Base-by-base conservation (phyloP, 2,888 invertebrate genomes). In the Tetragnatha montana region DNA sequence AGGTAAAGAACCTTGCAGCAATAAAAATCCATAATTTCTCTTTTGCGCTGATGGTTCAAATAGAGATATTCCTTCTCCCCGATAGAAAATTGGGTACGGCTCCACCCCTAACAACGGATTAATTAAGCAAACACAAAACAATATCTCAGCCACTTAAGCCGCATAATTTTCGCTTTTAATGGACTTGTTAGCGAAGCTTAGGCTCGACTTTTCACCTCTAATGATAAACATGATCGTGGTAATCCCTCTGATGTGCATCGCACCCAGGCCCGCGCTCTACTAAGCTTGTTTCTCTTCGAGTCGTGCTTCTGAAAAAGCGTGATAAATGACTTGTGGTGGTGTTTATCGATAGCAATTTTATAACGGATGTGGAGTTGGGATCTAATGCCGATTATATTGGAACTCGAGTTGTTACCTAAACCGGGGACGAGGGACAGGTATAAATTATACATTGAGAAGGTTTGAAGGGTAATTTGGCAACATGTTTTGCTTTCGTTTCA, bases 1-100 rank as follows among this genome's bases (percentile, higher is more conserved):
- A 73, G 89, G 86, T 89, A 70, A 89, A 89, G 73, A 78, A 86
- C 85, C 88, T 85, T 86, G 50, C 51, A 60, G 75, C 60, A 81
- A 84, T 80, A 83, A 87, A 85, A 85, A 89, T 85, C 89, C 81
- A 81, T 89, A 89, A 84, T 85, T 89, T 89, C 76, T 79, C 19
- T 51, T 68, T 78, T 71, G 51, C 47, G 70, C 69, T 78, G 88
- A 82, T 88, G 82, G 78, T 68, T 75, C 50, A 75, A 76, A 50
- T 88, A 71, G 78, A 21, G 19, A 82, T 51, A 82, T 79, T 76
- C 17, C 17, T 78, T 78, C 75, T 50, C 10, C 81, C 22, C 49
- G 73, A 86, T 73, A 79, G 83, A 74, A 73, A 74, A 14, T 69
- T 75, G 75, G 60, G 76, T 69, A 50, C 22, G 4, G 14, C 35